Conservation (phyloP, 2,888 invertebrate genomes). For the Muschampia plurimacula region DNA sequence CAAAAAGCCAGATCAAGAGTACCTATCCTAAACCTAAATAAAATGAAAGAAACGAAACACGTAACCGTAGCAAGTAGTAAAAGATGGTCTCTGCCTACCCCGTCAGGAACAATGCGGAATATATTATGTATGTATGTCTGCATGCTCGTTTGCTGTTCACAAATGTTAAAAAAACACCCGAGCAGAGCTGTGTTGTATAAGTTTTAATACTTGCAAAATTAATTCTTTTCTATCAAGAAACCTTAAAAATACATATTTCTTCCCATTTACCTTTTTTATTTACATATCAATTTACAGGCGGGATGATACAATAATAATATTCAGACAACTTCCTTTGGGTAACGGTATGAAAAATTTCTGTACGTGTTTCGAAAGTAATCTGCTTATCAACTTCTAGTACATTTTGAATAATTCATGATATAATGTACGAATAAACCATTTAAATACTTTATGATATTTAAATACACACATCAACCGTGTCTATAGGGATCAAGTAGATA, state of each 20-base stretch:
- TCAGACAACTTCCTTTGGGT: constrained; percentile 30
- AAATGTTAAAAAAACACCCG: no score
- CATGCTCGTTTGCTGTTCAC: no score
- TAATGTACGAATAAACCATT: background rate
- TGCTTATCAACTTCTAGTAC: constrained; percentile 20
- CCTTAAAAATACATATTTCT: constrained; percentile 19
- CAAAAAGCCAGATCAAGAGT: no score
- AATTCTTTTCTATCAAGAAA: constrained; percentile 22
- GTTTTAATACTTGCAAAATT: constrained; percentile 8
- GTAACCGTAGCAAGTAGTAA: no score
- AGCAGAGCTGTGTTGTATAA: no score
- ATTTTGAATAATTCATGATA: background rate
- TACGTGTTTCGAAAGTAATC: constrained; percentile 18
- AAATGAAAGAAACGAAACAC: no score
- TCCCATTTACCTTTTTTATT: constrained; percentile 27
- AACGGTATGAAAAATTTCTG: constrained; percentile 25
- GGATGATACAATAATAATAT: constrained; percentile 33
- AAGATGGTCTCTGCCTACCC: no score
- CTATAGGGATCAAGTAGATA: no score
- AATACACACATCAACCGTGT: no score
- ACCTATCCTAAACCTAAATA: no score
- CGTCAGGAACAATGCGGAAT: no score
- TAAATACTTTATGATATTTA: background rate
- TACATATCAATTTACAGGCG: constrained; percentile 18
- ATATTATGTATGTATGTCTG: no score